Evolutionary conservation across 2,888 invertebrate genomes (phyloP), one percentile per base, ranked within the genome.

Genomic region (Cybosia mesomella): DNA sequence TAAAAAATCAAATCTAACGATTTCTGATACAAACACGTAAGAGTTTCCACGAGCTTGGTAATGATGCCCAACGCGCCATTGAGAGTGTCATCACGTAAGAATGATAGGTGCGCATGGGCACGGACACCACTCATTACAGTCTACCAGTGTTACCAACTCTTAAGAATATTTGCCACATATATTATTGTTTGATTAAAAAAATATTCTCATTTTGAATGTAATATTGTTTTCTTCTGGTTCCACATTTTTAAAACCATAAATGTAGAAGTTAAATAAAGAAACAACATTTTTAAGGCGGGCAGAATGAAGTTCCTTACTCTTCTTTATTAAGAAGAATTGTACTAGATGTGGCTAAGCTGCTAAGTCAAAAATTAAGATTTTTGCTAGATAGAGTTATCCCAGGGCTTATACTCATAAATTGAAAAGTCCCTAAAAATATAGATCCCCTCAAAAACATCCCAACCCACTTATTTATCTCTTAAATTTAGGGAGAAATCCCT

Each of bases 121-220:
- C 87, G 86, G 88, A 85, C 85, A 84, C 74, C 74, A 75, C 77
- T 84, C 82, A 89, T 89, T 89, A 87, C 76, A 73, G 68, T 2
- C 49, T n/a, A n/a, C n/a, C 18, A 49, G 49, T 49, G 49, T 49
- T 49, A 49, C 49, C 49, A 49, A 49, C 49, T 49, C 49, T 2
- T 49, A 8, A n/a, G 18, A 15, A 49, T 49, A n/a, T 49, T 49
- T n/a, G n/a, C n/a, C 8, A n/a, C n/a, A 18, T n/a, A 0, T 49
- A 49, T n/a, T n/a, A n/a, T n/a, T n/a, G n/a, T n/a, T n/a, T n/a
- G n/a, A n/a, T n/a, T n/a, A n/a, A n/a, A n/a, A n/a, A n/a, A n/a
- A n/a, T n/a, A n/a, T n/a, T n/a, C n/a, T n/a, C n/a, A n/a, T 34
- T 34, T 10, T 9, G 8, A 34, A 10, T 7, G 8, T 10, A 10